Conservation (phyloP, 2,888 invertebrate genomes). For the Neoascia interrupta region DNA sequence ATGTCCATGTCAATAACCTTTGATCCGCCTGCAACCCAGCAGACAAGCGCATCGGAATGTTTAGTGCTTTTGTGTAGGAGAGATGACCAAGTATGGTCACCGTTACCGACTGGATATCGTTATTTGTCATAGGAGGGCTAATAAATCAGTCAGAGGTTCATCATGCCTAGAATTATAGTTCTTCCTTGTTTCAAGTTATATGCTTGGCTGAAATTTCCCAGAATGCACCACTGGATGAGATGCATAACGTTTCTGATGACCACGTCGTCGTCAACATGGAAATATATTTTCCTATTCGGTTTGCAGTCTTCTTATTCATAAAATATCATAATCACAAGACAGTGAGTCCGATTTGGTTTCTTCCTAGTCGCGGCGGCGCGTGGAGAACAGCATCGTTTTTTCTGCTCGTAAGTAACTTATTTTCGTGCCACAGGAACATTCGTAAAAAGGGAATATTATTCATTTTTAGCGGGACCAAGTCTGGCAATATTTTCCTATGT, state of each 20-base stretch:
- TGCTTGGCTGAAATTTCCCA: constrained; percentile 9
- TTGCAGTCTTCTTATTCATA: constrained; percentile 50
- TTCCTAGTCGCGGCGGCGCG: constrained; percentile 7
- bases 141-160: constrained; percentile 64
- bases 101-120: constrained; percentile 55
- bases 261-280: constrained; percentile 34
- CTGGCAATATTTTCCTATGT: constrained; percentile 23
- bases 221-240: background rate
- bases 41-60: constrained; percentile 39
- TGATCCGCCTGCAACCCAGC: constrained; percentile 30
- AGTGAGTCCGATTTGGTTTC: constrained; percentile 12
- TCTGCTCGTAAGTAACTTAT: constrained; percentile 21
- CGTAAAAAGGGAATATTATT: constrained; percentile 46
- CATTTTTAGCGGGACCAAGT: constrained; percentile 28
- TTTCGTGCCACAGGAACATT: too few species aligned
- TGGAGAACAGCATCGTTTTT: constrained; percentile 2
- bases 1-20: constrained; percentile 65
- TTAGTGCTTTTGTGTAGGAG: constrained; percentile 49
- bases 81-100: constrained; percentile 58
- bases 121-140: constrained; percentile 62
- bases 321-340: constrained; percentile 53
- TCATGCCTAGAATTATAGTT: constrained; percentile 1
- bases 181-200: background rate
- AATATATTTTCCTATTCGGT: constrained; percentile 19
- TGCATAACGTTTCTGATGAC: constrained; percentile 10